These are phyloP conservation scores for Hippopotamus amphibius DNA, from an alignment of 2,113 vertebrate genomes.

Conservation along the genomic window DNA sequence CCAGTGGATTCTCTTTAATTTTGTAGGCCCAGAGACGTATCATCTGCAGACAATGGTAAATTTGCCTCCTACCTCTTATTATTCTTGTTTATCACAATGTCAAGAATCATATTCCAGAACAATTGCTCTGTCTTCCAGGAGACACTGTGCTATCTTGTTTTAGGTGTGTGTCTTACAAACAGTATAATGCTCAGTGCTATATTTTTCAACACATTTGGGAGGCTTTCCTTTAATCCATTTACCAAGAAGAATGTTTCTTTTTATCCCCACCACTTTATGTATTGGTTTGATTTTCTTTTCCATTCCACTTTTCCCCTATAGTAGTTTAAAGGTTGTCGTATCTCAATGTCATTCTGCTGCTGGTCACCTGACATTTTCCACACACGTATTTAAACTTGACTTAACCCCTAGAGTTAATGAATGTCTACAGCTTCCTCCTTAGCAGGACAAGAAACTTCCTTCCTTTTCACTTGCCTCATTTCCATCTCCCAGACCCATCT, in stretches of 20 bases:
- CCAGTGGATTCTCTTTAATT: background rate
- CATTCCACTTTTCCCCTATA: background rate
- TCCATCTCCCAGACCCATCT: background rate
- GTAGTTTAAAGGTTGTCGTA: background rate
- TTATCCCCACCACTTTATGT: background rate
- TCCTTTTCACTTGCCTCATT: background rate
- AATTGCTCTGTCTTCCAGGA: background rate
- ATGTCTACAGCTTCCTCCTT: background rate
- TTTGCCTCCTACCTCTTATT: background rate
- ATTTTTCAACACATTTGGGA: background rate
- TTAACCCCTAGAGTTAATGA: background rate
- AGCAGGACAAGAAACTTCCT: background rate
- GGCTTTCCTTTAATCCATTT: background rate
- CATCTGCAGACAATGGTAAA: background rate
- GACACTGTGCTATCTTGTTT: background rate
- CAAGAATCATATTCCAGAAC: background rate
- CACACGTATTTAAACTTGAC: background rate
- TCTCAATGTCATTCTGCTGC: background rate
- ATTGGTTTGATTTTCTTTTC: background rate
- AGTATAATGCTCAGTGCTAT: background rate
- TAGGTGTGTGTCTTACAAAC: background rate
- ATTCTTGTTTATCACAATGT: background rate
- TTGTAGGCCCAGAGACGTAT: background rate
- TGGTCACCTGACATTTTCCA: background rate
- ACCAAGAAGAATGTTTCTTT: background rate